A percentile compares a stretch with the other conserved stretches of the same genome.
Evolutionary conservation across 1,140 invertebrate genomes (phyloP).

Genomic region (Monomorium pharaonis): DNA sequence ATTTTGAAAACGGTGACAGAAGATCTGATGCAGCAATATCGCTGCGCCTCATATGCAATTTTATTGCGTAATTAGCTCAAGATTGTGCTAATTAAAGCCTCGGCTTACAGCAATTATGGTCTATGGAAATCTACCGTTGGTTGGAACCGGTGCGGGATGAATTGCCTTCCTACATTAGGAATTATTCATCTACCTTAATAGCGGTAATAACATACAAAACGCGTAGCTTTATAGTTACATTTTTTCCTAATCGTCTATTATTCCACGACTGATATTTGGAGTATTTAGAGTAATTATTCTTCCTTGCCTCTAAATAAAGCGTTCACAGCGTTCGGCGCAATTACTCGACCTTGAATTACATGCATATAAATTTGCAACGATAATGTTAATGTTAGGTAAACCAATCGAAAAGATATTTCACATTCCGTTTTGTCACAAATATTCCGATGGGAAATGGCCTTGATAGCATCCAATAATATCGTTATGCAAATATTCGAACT

Average conservation of each 20-base stretch:
- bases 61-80: conserved; percentile 26
- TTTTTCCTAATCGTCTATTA: background rate
- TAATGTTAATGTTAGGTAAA: background rate
- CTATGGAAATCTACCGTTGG: conserved; percentile 8
- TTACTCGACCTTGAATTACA: background rate
- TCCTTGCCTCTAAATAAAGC: background rate
- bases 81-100: conserved; percentile 11
- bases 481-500: background rate
- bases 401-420: background rate
- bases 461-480: background rate
- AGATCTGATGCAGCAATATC: conserved; percentile 4
- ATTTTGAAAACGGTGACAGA: background rate
- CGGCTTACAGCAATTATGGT: background rate
- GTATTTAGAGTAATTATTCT: background rate
- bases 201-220: background rate
- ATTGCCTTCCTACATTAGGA: background rate
- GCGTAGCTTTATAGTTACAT: background rate
- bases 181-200: conserved; percentile 9
- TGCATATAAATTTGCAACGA: background rate
- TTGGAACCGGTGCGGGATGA: background rate
- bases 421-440: background rate
- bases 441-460: background rate
- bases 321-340: background rate
- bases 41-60: background rate
- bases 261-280: background rate